Percentiles rank a stretch among this genome's conserved stretches.
Conservation (phyloP, 2,797 vertebrate species). For the Falco berigora region DNA sequence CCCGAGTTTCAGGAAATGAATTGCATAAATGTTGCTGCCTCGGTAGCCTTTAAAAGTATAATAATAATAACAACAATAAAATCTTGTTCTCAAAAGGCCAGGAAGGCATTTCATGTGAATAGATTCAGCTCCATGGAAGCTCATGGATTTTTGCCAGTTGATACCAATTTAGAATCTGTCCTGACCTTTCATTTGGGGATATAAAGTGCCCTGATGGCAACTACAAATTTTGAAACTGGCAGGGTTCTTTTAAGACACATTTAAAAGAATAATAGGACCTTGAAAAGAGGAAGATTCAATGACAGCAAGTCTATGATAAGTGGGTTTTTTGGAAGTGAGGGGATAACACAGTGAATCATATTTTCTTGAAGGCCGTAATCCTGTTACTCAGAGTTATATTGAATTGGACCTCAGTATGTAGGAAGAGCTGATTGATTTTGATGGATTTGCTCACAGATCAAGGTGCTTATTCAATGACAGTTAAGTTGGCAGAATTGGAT, state of each 20-base stretch:
- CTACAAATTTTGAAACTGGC: neutral
- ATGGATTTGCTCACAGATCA: neutral
- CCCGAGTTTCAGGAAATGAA: neutral
- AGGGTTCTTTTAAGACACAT: neutral
- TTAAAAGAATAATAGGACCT: neutral
- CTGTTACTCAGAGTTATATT: neutral
- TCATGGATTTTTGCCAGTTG: slow-evolving; percentile 2
- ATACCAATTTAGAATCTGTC: slow-evolving; percentile 33
- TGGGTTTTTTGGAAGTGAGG: accelerated
- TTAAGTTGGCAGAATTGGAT: neutral
- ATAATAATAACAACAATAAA: slow-evolving; percentile 26
- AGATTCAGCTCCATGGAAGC: neutral
- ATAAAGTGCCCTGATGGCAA: neutral
- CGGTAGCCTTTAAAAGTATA: neutral
- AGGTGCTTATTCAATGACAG: neutral
- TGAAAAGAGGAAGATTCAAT: neutral
- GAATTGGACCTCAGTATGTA: neutral
- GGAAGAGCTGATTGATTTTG: neutral
- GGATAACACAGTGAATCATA: neutral
- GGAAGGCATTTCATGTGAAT: slow-evolving; percentile 3
- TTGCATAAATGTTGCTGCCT: neutral
- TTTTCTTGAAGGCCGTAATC: neutral
- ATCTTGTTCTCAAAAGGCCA: slow-evolving; percentile 43
- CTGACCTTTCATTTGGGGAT: slow-evolving; percentile 17
- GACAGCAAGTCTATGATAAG: neutral